These are phyloP conservation scores for Hyaena hyaena DNA, from an alignment of 2,113 vertebrate species.

Conservation along the genomic window DNA sequence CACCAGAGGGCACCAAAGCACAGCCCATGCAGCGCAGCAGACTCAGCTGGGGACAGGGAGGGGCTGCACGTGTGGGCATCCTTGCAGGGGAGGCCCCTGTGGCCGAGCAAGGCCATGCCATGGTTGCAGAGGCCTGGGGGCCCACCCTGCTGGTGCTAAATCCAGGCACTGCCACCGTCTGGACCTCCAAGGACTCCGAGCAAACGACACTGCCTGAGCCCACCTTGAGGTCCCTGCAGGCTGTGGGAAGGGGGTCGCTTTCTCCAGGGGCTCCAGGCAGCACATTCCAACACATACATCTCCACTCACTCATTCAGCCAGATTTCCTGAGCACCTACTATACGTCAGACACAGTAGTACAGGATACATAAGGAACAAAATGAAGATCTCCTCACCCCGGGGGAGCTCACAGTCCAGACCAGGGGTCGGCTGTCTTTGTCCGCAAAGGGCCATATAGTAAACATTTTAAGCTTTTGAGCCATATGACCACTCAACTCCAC, in stretches of 20 bases:
- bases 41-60: fast-evolving
- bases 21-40: fast-evolving
- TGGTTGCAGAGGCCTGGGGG: not conserved
- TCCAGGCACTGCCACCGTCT: not conserved
- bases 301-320: not conserved
- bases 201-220: not conserved
- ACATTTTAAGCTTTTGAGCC: not conserved
- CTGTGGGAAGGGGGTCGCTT: not conserved
- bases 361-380: not conserved
- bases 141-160: not conserved
- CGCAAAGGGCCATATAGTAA: not conserved
- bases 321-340: not conserved
- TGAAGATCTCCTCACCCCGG: fast-evolving
- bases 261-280: not conserved
- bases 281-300: not conserved
- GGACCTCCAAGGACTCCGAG: not conserved
- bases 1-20: conserved; percentile 52
- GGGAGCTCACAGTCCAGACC: not conserved
- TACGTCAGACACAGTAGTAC: not conserved
- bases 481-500: not conserved
- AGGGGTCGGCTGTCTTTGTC: fast-evolving
- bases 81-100: fast-evolving
- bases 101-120: not conserved
- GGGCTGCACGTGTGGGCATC: too few species aligned
- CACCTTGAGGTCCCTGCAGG: not conserved